Conservation (phyloP, 2,113 vertebrate genomes). For the Pterocles gutturalis region DNA sequence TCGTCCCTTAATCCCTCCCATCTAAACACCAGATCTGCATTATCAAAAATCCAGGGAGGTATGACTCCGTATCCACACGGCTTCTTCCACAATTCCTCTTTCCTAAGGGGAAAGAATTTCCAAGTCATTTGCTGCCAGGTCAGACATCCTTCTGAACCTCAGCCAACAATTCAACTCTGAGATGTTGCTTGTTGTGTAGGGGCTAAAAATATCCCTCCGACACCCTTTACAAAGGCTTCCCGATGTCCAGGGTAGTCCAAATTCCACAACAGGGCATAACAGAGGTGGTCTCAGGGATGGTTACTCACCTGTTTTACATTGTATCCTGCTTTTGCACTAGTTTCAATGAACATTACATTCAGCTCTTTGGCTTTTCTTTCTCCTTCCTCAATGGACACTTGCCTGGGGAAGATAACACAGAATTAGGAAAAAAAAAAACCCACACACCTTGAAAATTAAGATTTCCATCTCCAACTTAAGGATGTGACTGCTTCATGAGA, state of each 20-base stretch:
- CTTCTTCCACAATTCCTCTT: not conserved
- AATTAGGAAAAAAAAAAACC: not conserved
- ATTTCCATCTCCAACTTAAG: not conserved
- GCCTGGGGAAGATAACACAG: conserved; percentile 81
- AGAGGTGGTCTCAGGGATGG: too few relatives aligned
- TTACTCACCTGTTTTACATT: conserved; percentile 97
- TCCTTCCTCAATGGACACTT: conserved; percentile 99
- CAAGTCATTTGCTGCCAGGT: not conserved
- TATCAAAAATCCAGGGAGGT: not conserved
- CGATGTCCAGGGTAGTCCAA: accelerated
- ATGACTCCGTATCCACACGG: not conserved
- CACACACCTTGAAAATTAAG: not conserved
- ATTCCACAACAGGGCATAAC: too few relatives aligned
- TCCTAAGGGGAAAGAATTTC: not conserved
- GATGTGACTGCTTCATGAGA: not conserved
- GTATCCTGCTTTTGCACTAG: conserved; percentile 99
- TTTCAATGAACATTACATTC: conserved; percentile 99
- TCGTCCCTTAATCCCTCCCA: not conserved
- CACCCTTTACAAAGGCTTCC: not conserved
- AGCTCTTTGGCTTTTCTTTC: conserved; percentile 99
- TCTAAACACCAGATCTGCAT: not conserved
- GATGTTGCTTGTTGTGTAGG: accelerated
- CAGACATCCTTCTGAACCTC: not conserved
- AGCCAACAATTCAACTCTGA: not conserved
- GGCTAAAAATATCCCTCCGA: not conserved